These are phyloP conservation scores for Agrochola macilenta DNA, from an alignment of 2,888 invertebrate genomes.

Conservation along the genomic window DNA sequence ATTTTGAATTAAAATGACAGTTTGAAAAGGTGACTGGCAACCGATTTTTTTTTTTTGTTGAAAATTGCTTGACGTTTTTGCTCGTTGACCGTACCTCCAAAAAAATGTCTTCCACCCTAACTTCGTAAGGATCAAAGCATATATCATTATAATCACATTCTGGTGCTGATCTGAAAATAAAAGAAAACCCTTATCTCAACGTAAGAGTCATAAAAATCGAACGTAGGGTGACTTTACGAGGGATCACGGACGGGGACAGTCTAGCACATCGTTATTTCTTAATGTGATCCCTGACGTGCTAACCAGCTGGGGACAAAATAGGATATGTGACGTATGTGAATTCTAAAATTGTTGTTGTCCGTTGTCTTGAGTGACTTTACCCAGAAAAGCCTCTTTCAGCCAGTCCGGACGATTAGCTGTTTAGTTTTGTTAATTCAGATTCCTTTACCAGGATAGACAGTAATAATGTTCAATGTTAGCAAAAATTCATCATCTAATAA, in stretches of 20 bases:
- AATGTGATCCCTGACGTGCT: constrained; percentile 55
- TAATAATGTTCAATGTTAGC: too few species aligned
- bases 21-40: not conserved
- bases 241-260: constrained; percentile 35
- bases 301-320: constrained; percentile 15
- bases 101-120: not conserved
- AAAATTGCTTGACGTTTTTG: not conserved
- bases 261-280: constrained; percentile 61
- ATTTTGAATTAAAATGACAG: not conserved
- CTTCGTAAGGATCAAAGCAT: constrained; percentile 35
- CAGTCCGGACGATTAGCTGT: not conserved
- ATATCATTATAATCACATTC: constrained; percentile 61
- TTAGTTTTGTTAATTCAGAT: too few species aligned
- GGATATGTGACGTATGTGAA: constrained; percentile 3
- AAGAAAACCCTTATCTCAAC: constrained; percentile 58
- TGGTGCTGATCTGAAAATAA: constrained; percentile 61
- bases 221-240: constrained; percentile 58
- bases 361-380: not conserved
- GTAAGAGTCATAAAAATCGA: constrained; percentile 59
- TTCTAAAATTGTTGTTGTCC: not conserved
- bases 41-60: too few species aligned
- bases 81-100: not conserved
- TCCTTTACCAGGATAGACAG: too few species aligned
- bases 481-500: too few species aligned
- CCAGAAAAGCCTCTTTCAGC: not conserved